A percentile compares a stretch with the other conserved stretches of the same genome.
Evolutionary conservation across 2,888 invertebrate species (phyloP).

Genomic region (Arge pagana): DNA sequence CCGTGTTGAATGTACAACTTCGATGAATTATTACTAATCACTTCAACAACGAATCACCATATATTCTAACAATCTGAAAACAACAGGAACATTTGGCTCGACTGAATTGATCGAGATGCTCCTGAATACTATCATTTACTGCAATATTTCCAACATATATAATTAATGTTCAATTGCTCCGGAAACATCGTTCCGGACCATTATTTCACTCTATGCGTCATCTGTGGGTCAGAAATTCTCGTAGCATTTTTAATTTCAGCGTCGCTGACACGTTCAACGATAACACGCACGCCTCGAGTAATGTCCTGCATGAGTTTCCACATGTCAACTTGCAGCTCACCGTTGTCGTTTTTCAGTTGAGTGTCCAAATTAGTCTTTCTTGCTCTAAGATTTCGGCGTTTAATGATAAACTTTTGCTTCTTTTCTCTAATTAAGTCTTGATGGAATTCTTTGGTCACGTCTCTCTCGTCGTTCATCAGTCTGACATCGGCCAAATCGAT

Average conservation of each 20-base stretch:
- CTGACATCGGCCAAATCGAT: slow-evolving; percentile 2
- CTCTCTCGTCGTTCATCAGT: slow-evolving; percentile 8
- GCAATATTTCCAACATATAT: no score
- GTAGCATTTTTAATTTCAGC: slow-evolving; percentile 32
- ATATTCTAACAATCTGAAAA: no score
- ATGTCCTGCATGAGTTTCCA: slow-evolving; percentile 51
- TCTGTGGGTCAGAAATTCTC: no score
- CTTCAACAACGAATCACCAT: no score
- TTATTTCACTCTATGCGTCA: no score
- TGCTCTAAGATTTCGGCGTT: slow-evolving; percentile 13
- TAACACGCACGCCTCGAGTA: slow-evolving; percentile 48
- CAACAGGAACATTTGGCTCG: no score
- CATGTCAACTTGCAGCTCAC: slow-evolving; percentile 43
- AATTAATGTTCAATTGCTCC: no score
- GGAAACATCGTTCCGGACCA: no score
- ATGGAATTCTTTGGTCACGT: slow-evolving; percentile 36
- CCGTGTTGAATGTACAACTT: no score
- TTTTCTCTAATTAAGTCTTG: slow-evolving; percentile 24
- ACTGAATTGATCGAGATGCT: no score
- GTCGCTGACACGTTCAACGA: slow-evolving; percentile 43
- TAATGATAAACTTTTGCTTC: background rate
- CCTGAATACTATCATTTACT: no score
- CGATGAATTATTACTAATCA: no score
- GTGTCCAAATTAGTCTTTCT: background rate
- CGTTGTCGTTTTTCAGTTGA: background rate